Percentiles rank a stretch among this genome's conserved stretches.
These are phyloP conservation scores for Liodrosophila aerea DNA, from an alignment of 2,888 invertebrate genomes.

Conservation along the genomic window DNA sequence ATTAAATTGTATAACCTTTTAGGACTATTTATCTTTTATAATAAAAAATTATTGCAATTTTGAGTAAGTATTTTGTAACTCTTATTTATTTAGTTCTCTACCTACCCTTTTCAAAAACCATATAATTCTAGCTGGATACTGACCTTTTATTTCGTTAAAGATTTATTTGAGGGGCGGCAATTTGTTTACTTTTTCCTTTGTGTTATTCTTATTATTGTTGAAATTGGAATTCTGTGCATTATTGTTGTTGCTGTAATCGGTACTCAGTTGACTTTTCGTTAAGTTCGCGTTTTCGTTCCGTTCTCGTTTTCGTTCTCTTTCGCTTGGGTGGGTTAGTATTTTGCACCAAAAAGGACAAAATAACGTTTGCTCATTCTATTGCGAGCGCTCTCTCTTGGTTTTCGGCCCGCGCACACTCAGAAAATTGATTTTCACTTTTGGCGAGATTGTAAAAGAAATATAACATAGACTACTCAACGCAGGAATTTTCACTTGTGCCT, in stretches of 20 bases:
- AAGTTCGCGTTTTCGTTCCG: conserved; percentile 47
- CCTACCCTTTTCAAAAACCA: too few species aligned
- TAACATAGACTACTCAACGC: conserved; percentile 40
- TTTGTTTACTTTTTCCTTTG: conserved; percentile 67
- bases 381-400: conserved; percentile 27
- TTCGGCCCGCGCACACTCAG: conserved; percentile 64
- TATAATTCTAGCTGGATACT: conserved; percentile 37
- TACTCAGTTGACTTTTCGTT: conserved; percentile 55
- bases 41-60: too few species aligned
- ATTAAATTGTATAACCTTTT: too few species aligned
- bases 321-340: conserved; percentile 54
- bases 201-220: conserved; percentile 16
- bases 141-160: conserved; percentile 55
- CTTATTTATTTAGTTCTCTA: too few species aligned
- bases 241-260: conserved; percentile 41
- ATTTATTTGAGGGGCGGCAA: conserved; percentile 43
- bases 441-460: conserved; percentile 55
- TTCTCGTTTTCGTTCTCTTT: conserved; percentile 42
- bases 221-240: conserved; percentile 3
- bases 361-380: conserved; percentile 25
- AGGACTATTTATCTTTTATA: too few species aligned
- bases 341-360: conserved; percentile 52
- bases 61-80: too few species aligned
- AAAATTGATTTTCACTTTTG: conserved; percentile 76
- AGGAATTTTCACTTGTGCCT: conserved; percentile 78